Conservation (phyloP, 1,140 invertebrate species). For the Uloborus diversus region DNA sequence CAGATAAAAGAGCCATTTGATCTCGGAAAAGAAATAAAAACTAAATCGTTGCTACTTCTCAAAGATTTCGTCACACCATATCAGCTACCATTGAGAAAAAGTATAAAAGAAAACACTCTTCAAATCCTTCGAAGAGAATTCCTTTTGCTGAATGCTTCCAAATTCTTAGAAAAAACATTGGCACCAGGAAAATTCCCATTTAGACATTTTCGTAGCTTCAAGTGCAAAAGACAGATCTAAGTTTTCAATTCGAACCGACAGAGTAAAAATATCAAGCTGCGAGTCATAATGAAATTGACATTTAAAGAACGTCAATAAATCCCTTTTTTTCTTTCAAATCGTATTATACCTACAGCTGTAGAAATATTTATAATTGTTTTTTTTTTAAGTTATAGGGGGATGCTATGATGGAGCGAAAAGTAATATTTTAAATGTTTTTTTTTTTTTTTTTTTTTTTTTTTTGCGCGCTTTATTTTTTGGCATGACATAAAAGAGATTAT, state of each 20-base stretch:
- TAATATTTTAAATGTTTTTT: no score
- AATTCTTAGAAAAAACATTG: constrained; percentile 12
- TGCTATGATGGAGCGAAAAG: no score
- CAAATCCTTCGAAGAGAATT: neutral
- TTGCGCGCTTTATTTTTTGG: no score
- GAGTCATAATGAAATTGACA: constrained; percentile 1
- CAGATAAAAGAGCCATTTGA: no score
- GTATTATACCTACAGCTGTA: no score
- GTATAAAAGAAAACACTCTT: neutral
- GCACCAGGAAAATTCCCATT: constrained; percentile 8
- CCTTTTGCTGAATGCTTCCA: no score
- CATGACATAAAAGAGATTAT: no score
- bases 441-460: no score
- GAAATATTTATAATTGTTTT: no score
- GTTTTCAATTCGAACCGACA: constrained; percentile 9
- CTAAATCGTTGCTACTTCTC: constrained; percentile 33
- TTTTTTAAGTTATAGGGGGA: no score
- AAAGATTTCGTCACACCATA: constrained; percentile 52
- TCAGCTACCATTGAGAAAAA: neutral
- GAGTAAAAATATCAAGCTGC: constrained; percentile 36
- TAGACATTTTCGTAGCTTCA: constrained; percentile 29
- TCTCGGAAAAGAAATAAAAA: no score
- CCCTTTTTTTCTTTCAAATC: no score
- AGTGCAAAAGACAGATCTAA: constrained; percentile 26
- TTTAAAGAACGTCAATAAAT: neutral